Evolutionary conservation across 2,797 vertebrate genomes (phyloP), one percentile per base, ranked within the genome.

Genomic region (Syngnathus acus): DNA sequence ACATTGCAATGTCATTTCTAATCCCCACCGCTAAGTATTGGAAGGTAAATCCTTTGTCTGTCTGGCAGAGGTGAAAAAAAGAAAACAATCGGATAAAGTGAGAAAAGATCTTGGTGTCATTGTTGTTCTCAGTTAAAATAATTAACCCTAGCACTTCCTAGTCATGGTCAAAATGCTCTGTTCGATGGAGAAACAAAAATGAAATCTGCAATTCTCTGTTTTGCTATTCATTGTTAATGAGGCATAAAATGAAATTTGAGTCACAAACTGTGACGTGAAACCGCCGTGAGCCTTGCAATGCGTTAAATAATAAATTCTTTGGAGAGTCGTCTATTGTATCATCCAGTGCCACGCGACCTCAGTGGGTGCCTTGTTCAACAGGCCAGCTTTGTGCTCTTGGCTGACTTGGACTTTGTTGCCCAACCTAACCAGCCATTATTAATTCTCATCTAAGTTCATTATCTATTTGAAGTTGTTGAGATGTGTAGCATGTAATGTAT

Each of bases 361-460:
- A 70, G 78, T 82, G 77, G 81, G 85, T 76, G 86, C 83, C 82
- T 81, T 85, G 81, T 88, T 82, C 68, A 75, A 72, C 82, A 84
- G 81, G 81, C 85, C 85, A 82, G 82, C 70, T 80, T 75, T 88
- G 72, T 81, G 74, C 82, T 78, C 77, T 72, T 62, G 77, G 66
- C 81, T 84, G 88, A 88, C 84, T 78, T 74, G 67, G 85, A 84
- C 86, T 87, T 86, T 73, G 76, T 59, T 78, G 86, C 75, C 76
- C 73, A 79, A 65, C 78, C 32, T 79, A 77, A 71, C 80, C 76
- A 62, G 84, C 64, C 59, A 40, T 63, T 64, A 67, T 69, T 68
- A 59, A 26, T 19, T 39, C 19, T 9, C 6, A 37, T 19, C 45
- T 19, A 64, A 70, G 47, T 59, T 66, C 0, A 26, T 60, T 68